Percentiles rank a stretch among this genome's conserved stretches.
phyloP scores from a whole-genome alignment of 2,797 vertebrate genomes.

The Tapirus indicus region DNA sequence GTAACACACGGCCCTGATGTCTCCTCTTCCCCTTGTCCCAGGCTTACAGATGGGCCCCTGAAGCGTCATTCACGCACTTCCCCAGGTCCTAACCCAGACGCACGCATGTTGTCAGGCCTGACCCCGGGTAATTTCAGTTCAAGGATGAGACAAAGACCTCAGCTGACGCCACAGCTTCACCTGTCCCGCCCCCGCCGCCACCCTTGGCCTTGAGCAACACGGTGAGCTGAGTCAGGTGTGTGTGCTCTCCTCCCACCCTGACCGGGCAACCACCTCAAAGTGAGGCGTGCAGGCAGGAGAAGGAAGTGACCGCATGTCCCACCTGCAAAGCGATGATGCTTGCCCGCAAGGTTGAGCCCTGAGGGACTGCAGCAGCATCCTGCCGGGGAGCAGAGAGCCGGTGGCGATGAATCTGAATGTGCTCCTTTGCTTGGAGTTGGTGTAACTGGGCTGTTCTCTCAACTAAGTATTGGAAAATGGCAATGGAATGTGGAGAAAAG shows the following conservation, averaged over 20 bases:
- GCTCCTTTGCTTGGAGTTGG: neutral
- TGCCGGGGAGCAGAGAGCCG: accelerated
- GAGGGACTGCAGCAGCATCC: accelerated
- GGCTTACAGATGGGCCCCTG: neutral
- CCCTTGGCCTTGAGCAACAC: neutral
- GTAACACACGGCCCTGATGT: too few relatives aligned
- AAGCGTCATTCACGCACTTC: neutral
- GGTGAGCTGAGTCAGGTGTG: too few relatives aligned
- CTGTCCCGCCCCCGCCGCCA: accelerated
- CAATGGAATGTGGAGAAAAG: neutral
- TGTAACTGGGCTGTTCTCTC: neutral
- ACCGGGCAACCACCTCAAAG: accelerated
- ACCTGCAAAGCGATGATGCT: neutral
- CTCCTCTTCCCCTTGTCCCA: accelerated
- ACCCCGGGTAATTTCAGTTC: neutral
- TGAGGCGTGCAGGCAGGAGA: neutral
- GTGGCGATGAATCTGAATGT: accelerated
- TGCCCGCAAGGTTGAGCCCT: neutral
- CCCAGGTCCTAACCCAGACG: neutral
- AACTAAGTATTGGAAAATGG: neutral
- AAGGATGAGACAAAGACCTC: neutral
- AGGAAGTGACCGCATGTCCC: neutral
- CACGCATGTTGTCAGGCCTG: neutral
- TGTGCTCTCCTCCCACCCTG: too few relatives aligned
- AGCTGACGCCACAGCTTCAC: too few relatives aligned